Evolutionary conservation across 2,797 vertebrate species (phyloP).

Genomic region (Myotis pilosus): DNA sequence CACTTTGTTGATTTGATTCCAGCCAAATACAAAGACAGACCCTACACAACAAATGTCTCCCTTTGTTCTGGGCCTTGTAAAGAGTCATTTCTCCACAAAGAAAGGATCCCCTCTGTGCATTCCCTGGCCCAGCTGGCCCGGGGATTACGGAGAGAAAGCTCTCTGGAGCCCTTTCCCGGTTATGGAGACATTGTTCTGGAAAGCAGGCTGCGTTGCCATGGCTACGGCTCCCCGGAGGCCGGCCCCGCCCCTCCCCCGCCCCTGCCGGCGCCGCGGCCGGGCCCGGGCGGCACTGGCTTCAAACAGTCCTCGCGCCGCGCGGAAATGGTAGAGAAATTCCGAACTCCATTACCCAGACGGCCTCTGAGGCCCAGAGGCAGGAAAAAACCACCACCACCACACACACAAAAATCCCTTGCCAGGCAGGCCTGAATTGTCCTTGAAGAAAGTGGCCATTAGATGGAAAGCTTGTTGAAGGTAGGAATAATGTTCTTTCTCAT

Average conservation of each 20-base stretch:
- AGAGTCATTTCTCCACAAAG: slow-evolving; percentile 40
- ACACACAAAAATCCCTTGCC: background rate
- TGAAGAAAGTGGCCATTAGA: slow-evolving; percentile 25
- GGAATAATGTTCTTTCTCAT: background rate
- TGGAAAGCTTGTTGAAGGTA: slow-evolving; percentile 75
- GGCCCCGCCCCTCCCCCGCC: slow-evolving; percentile 13
- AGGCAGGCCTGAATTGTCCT: background rate
- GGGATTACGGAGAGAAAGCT: slow-evolving; percentile 12
- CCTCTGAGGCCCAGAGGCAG: background rate
- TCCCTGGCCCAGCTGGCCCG: background rate
- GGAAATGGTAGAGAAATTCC: slow-evolving; percentile 6
- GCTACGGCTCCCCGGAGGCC: slow-evolving; percentile 45
- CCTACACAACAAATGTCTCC: background rate
- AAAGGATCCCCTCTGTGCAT: slow-evolving; percentile 42
- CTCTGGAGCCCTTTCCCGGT: slow-evolving; percentile 45
- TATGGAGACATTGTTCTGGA: slow-evolving; percentile 61
- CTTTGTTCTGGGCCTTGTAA: slow-evolving; percentile 56
- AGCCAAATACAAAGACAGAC: slow-evolving; percentile 3
- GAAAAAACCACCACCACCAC: background rate
- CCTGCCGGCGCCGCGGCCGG: background rate
- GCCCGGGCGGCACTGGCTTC: background rate
- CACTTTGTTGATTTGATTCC: slow-evolving; percentile 35
- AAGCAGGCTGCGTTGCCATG: slow-evolving; percentile 69
- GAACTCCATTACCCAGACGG: background rate
- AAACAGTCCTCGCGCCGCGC: background rate